These are phyloP conservation scores for Drosophila testacea DNA, from an alignment of 2,888 invertebrate genomes.

Conservation along the genomic window DNA sequence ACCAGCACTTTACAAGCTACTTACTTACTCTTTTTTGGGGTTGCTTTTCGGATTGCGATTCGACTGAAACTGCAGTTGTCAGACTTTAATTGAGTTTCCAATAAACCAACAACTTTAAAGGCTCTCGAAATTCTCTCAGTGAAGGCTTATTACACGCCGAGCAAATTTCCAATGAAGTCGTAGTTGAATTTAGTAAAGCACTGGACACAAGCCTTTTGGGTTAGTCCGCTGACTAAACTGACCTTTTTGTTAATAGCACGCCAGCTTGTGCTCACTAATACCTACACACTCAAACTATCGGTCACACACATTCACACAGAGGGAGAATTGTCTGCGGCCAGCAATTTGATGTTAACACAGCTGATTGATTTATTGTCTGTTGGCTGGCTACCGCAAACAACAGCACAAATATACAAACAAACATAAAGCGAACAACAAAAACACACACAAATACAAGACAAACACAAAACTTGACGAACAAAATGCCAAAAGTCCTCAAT, in stretches of 20 bases:
- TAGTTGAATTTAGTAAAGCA: constrained; percentile 30
- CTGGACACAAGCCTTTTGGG: constrained; percentile 30
- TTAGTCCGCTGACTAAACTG: constrained; percentile 35
- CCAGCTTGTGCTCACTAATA: constrained; percentile 20
- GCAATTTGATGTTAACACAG: constrained; percentile 78
- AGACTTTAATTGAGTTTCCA: constrained; percentile 28
- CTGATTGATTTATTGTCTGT: constrained; percentile 79
- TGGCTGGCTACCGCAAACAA: constrained; percentile 67
- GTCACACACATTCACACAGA: constrained; percentile 15
- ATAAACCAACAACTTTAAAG: constrained; percentile 1
- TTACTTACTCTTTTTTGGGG: background rate
- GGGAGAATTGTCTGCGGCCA: constrained; percentile 63
- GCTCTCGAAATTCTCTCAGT: constrained; percentile 32
- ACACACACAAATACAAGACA: constrained; percentile 33
- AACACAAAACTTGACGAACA: constrained; percentile 28
- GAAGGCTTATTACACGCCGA: constrained; percentile 4
- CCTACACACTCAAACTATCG: background rate
- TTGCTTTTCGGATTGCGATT: constrained; percentile 3
- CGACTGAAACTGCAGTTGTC: background rate
- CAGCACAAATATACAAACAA: constrained; percentile 29
- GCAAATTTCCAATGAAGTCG: constrained; percentile 28
- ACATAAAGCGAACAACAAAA: constrained; percentile 27
- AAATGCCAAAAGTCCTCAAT: constrained; percentile 73
- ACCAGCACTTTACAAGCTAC: constrained; percentile 8
- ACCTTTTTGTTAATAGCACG: constrained; percentile 50